Evolutionary conservation across 2,797 vertebrate genomes (phyloP).

Genomic region (Cetoscarus ocellatus): DNA sequence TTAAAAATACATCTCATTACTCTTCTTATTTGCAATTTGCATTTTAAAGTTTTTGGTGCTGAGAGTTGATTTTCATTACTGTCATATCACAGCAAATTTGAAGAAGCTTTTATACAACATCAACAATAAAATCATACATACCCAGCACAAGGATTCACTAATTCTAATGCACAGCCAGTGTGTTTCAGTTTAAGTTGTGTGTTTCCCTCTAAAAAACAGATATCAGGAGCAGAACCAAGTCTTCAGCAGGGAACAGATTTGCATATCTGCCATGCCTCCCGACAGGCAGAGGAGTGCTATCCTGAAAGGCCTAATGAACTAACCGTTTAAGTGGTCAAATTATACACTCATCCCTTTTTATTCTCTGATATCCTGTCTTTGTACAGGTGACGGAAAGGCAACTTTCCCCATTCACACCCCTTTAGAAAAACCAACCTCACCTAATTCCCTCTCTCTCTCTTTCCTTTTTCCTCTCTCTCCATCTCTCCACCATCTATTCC

Average conservation of each 20-base stretch:
- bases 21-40: no score
- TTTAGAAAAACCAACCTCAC: conserved; percentile 72
- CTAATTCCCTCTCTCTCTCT: conserved; percentile 53
- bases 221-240: conserved; percentile 47
- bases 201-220: conserved; percentile 33
- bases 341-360: conserved; percentile 84
- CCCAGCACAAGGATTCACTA: neutral
- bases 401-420: conserved; percentile 80
- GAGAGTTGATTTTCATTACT: no score
- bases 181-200: conserved; percentile 31
- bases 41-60: no score
- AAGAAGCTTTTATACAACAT: no score
- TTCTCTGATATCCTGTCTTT: conserved; percentile 79
- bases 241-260: conserved; percentile 66
- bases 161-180: conserved; percentile 17
- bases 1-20: no score
- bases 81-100: no score
- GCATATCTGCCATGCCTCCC: conserved; percentile 74
- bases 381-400: conserved; percentile 84
- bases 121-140: neutral
- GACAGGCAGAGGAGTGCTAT: conserved; percentile 75
- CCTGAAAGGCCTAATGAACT: conserved; percentile 83
- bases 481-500: conserved; percentile 50
- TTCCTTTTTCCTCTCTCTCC: conserved; percentile 39
- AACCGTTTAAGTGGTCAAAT: conserved; percentile 83